Conservation (phyloP, 2,113 vertebrate genomes). For the Corvus moneduloides region DNA sequence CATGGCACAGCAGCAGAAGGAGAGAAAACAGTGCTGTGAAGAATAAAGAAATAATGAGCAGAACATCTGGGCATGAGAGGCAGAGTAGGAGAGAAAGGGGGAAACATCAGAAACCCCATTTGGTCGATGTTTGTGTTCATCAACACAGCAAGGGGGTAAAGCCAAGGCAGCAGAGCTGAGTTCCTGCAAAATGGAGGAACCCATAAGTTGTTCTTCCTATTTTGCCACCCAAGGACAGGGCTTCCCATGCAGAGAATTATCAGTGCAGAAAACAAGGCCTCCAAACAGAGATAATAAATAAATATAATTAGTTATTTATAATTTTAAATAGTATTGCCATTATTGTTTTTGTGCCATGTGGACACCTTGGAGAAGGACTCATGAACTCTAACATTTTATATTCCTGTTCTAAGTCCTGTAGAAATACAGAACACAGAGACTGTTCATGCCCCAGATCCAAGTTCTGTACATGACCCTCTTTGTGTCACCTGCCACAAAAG, state of each 20-base stretch:
- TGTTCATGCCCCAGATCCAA: neutral
- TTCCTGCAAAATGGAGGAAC: neutral
- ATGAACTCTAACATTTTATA: neutral
- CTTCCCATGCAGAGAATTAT: neutral
- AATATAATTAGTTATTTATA: neutral
- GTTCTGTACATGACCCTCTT: neutral
- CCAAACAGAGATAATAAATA: neutral
- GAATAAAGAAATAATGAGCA: neutral
- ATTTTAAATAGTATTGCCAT: neutral
- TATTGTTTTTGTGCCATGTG: neutral
- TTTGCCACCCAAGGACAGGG: neutral
- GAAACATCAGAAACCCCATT: neutral
- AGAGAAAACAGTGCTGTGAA: neutral
- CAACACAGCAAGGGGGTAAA: neutral
- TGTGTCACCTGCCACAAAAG: neutral
- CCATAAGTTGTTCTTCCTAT: neutral
- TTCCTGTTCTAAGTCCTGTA: neutral
- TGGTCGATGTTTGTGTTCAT: neutral
- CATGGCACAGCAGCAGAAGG: neutral
- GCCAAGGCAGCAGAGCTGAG: neutral
- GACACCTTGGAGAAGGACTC: neutral
- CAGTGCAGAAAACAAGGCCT: neutral
- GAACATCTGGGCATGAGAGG: neutral
- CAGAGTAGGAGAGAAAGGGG: neutral
- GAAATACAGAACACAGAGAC: neutral